These are phyloP conservation scores for Helostoma temminkii DNA, from an alignment of 2,797 vertebrate genomes.

Conservation along the genomic window DNA sequence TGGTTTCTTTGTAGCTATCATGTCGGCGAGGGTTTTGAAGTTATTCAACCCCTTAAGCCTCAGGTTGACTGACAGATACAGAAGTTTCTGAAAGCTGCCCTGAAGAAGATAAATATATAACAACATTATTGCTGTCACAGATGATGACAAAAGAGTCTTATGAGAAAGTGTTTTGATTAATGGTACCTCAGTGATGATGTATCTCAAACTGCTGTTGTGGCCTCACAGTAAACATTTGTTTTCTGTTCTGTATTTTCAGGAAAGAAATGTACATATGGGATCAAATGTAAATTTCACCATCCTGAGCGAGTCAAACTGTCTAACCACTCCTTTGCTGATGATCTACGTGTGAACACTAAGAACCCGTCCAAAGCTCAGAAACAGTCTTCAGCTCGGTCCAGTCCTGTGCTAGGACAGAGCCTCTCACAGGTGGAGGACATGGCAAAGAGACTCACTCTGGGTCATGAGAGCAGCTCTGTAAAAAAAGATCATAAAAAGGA, in stretches of 20 bases:
- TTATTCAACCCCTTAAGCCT: too few species aligned
- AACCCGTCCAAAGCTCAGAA: conserved; percentile 71
- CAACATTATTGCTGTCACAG: too few species aligned
- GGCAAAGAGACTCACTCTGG: conserved; percentile 75
- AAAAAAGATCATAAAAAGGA: conserved; percentile 67
- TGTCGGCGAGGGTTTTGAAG: too few species aligned
- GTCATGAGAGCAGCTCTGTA: conserved; percentile 4
- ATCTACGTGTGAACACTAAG: conserved; percentile 91
- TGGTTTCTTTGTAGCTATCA: too few species aligned
- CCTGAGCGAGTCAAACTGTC: conserved; percentile 92
- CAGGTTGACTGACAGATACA: too few species aligned
- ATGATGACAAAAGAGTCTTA: too few species aligned
- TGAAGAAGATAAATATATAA: too few species aligned
- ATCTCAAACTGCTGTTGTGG: background rate
- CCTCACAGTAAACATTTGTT: background rate
- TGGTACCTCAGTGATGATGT: too few species aligned
- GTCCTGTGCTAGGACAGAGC: conserved; percentile 40
- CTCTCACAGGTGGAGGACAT: conserved; percentile 73
- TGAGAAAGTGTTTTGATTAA: too few species aligned
- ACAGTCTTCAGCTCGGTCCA: conserved; percentile 6
- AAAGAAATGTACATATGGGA: conserved; percentile 96
- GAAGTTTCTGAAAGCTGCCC: too few species aligned
- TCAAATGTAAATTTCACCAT: conserved; percentile 96
- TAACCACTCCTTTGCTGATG: conserved; percentile 89
- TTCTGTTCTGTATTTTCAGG: conserved; percentile 76